Evolutionary conservation across 2,797 vertebrate species (phyloP).

Genomic region (Thunnus albacares): DNA sequence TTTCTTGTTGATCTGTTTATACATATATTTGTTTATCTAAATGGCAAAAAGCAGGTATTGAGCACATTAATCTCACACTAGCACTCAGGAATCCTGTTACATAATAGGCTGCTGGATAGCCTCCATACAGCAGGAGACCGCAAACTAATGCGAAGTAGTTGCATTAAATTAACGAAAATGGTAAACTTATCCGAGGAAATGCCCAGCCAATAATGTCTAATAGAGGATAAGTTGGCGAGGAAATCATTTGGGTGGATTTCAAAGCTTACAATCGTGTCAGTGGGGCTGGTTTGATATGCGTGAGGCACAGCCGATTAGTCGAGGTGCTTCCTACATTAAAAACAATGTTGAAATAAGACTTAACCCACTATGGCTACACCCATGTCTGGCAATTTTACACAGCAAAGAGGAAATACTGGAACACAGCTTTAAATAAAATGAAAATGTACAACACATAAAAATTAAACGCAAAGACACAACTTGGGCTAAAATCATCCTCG

Average conservation of each 20-base stretch:
- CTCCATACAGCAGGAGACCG: conserved; percentile 41
- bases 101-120: conserved; percentile 82
- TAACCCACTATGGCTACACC: conserved; percentile 35
- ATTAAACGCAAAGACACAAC: background rate
- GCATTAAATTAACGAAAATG: conserved; percentile 27
- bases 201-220: background rate
- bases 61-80: conserved; percentile 54
- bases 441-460: background rate
- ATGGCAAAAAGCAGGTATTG: conserved; percentile 39
- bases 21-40: background rate
- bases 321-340: conserved; percentile 21
- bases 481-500: background rate
- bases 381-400: conserved; percentile 33
- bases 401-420: background rate
- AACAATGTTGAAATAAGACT: conserved; percentile 48
- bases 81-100: conserved; percentile 86
- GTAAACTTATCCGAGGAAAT: background rate
- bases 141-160: conserved; percentile 26
- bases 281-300: conserved; percentile 18
- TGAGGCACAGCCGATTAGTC: conserved; percentile 9
- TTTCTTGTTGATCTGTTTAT: background rate
- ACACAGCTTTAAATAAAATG: background rate
- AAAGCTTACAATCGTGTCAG: conserved; percentile 21
- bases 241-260: conserved; percentile 24
- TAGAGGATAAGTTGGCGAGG: conserved; percentile 10